Percentiles rank a stretch among this genome's conserved stretches.
phyloP scores from a whole-genome alignment of 2,797 vertebrate species.

The Syngnathus rostellatus region DNA sequence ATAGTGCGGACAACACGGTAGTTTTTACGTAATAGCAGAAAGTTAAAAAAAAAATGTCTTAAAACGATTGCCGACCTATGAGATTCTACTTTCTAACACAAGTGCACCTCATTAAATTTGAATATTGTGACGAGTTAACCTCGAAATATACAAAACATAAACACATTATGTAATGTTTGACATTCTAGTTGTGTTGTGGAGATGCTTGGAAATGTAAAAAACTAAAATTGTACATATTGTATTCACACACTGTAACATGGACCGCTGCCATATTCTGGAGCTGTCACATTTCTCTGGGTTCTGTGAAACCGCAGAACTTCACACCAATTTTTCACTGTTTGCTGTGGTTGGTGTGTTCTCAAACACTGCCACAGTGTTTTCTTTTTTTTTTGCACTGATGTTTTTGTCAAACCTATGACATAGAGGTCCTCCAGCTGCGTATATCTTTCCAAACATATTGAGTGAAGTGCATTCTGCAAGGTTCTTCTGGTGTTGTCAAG shows the following conservation, averaged over 20 bases:
- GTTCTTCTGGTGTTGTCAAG: not conserved
- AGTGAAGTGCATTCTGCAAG: not conserved
- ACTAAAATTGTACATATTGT: not conserved
- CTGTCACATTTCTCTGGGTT: slow-evolving; percentile 60
- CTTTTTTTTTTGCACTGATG: not conserved
- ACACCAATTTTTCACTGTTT: slow-evolving; percentile 29
- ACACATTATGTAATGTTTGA: too few relatives aligned
- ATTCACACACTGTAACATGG: slow-evolving; percentile 13
- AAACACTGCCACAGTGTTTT: slow-evolving; percentile 11
- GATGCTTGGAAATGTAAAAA: not conserved
- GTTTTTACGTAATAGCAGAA: too few relatives aligned
- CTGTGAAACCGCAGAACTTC: slow-evolving; percentile 55
- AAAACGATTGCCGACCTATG: too few relatives aligned
- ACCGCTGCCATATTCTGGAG: slow-evolving; percentile 47
- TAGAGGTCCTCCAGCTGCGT: not conserved
- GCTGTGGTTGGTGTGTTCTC: slow-evolving; percentile 17
- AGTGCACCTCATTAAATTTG: too few relatives aligned
- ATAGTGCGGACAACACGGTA: too few relatives aligned
- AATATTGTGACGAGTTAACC: too few relatives aligned
- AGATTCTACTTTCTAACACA: too few relatives aligned
- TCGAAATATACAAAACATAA: too few relatives aligned
- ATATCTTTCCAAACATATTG: not conserved
- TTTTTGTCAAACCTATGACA: not conserved
- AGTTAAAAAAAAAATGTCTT: too few relatives aligned
- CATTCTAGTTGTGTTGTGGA: too few relatives aligned